phyloP scores from a whole-genome alignment of 2,113 vertebrate species.

The Pelobates fuscus region DNA sequence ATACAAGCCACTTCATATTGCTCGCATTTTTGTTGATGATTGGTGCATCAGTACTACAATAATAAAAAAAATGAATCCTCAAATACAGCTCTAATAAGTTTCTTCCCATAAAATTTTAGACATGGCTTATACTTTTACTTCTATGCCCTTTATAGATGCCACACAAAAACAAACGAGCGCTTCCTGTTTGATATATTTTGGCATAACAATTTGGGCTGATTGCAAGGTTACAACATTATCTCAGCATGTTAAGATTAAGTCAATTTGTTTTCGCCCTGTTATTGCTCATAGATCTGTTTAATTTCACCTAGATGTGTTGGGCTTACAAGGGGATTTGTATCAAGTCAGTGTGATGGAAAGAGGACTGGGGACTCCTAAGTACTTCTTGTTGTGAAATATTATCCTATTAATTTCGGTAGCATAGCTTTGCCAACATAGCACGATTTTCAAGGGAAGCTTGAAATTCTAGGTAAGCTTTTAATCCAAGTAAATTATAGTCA shows the following conservation, averaged over 20 bases:
- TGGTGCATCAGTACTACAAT: too few relatives aligned
- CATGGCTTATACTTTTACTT: too few relatives aligned
- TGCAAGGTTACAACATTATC: background rate
- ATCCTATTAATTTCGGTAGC: background rate
- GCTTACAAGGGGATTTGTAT: background rate
- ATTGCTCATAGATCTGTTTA: background rate
- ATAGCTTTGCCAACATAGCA: background rate
- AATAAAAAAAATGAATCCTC: too few relatives aligned
- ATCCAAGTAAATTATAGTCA: background rate
- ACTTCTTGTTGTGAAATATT: constrained; percentile 6
- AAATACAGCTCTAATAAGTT: too few relatives aligned
- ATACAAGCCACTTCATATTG: too few relatives aligned
- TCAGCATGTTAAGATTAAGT: background rate
- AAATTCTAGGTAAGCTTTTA: background rate
- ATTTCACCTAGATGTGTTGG: background rate
- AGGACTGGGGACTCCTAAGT: background rate
- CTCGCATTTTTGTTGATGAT: too few relatives aligned
- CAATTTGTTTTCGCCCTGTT: background rate
- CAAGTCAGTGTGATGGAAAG: background rate
- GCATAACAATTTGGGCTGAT: too few relatives aligned
- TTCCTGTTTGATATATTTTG: too few relatives aligned
- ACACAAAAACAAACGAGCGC: too few relatives aligned
- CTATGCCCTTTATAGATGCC: too few relatives aligned
- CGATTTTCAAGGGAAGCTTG: background rate
- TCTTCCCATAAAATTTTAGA: too few relatives aligned